These are phyloP conservation scores for Gadopsis marmoratus DNA, from an alignment of 2,797 vertebrate genomes.

Conservation along the genomic window DNA sequence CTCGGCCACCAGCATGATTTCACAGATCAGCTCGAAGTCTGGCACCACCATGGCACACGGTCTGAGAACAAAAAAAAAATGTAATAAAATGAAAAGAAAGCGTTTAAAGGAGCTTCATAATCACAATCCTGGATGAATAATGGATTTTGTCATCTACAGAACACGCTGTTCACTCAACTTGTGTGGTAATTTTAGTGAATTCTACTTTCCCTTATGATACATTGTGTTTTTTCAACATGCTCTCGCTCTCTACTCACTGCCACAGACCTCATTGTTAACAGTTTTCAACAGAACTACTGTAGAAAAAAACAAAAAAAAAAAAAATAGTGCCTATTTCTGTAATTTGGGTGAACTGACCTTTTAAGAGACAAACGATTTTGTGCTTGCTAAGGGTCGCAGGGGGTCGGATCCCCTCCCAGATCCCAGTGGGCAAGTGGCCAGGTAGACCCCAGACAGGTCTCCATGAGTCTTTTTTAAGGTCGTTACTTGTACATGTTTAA, in stretches of 20 bases:
- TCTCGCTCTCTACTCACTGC: not conserved
- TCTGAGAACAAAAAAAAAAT: conserved; percentile 70
- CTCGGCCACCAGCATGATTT: conserved; percentile 98
- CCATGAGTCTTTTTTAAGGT: not conserved
- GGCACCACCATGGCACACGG: conserved; percentile 98
- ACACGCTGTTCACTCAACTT: not conserved
- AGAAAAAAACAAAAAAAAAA: not conserved
- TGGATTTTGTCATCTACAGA: not conserved
- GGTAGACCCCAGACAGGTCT: too few species aligned
- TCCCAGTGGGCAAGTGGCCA: too few species aligned
- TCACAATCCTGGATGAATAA: not conserved
- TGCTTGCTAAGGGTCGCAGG: too few species aligned
- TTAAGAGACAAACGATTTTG: not conserved
- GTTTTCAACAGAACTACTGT: not conserved
- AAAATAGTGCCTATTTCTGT: not conserved
- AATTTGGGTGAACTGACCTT: not conserved
- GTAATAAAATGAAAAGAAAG: not conserved
- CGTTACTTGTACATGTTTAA: not conserved
- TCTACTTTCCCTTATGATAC: not conserved
- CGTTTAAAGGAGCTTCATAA: not conserved
- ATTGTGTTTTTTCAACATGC: not conserved
- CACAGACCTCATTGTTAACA: not conserved
- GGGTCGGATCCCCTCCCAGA: not conserved
- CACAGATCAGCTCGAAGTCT: conserved; percentile 98
- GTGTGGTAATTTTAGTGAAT: not conserved